Percentiles rank a stretch among this genome's conserved stretches.
Conservation (phyloP, 2,797 vertebrate genomes). For the Saxicola maurus region DNA sequence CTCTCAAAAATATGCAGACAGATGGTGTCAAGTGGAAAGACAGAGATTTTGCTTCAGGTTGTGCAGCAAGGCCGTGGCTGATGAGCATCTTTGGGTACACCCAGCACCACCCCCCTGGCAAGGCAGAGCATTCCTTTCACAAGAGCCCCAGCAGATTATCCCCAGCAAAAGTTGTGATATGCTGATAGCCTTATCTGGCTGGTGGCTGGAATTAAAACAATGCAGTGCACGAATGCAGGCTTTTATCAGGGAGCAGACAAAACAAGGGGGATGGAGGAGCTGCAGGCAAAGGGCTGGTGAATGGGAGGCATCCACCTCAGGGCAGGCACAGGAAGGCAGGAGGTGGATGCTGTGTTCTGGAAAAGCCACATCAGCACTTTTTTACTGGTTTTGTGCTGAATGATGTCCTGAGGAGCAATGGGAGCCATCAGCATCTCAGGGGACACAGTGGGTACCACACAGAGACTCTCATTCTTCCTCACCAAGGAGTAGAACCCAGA, state of each 20-base stretch:
- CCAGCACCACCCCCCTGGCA: not conserved
- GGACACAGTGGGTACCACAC: rapidly evolving
- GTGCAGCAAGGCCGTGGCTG: not conserved
- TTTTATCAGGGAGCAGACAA: not conserved
- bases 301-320: not conserved
- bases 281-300: not conserved
- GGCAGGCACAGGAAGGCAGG: not conserved
- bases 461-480: not conserved
- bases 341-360: not conserved
- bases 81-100: not conserved
- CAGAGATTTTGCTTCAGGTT: not conserved
- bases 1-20: not conserved
- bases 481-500: not conserved
- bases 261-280: not conserved
- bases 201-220: conserved; percentile 35
- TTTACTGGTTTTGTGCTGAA: not conserved
- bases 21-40: not conserved
- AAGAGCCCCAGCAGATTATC: not conserved
- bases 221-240: not conserved
- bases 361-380: not conserved
- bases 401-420: not conserved
- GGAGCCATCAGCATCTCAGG: not conserved
- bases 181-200: not conserved
- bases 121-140: not conserved
- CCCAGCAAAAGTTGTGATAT: not conserved